Base-by-base conservation (phyloP, 1,140 invertebrate species). In the Drosophila truncata region DNA sequence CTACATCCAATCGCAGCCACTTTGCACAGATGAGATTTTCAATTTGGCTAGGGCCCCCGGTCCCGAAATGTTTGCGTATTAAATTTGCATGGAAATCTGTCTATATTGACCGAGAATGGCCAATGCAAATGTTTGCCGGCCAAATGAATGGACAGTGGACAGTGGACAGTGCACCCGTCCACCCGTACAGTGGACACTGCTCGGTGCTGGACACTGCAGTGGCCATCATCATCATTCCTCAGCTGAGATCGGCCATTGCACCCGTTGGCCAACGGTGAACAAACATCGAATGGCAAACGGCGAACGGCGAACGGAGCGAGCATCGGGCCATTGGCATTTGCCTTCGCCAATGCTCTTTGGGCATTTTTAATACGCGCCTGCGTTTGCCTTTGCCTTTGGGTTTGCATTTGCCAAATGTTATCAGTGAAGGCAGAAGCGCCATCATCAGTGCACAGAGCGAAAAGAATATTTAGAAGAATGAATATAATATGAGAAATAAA, bases 81-180 rank as follows among this genome's bases (percentile, higher is more conserved):
- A 92, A 92, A 92, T 92, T 92, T 92, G 91, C 90, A 92, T 92
- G 86, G 91, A 91, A 92, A 92, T 92, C 91, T 92, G 91, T 92
- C 91, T 92, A 87, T 92, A 92, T 92, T 92, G 91, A 92, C 90
- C 91, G 82, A 91, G 83, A 91, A 91, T 84, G 86, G 85, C 85
- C 85, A 90, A 90, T 82, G 86, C 85, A 90, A 90, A 90, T 90
- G 85, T 90, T 90, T 90, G 85, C 82, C 61, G 84, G 70, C 82
- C 86, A 91, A 90, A 90, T 86, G 86, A 90, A 91, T 91, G 83
- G 81, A 49, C 82, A 80, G 71, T 61, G 52, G 55, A 27, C 62
- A 55, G 41, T 63, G 65, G 46, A 16, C 46, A 14, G 18, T 23
- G 29, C 31, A 54, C 33, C 50, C 57, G 27, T 59, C 55, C 58